These are phyloP conservation scores for Otocyon megalotis DNA, from an alignment of 2,113 vertebrate genomes.

Conservation along the genomic window DNA sequence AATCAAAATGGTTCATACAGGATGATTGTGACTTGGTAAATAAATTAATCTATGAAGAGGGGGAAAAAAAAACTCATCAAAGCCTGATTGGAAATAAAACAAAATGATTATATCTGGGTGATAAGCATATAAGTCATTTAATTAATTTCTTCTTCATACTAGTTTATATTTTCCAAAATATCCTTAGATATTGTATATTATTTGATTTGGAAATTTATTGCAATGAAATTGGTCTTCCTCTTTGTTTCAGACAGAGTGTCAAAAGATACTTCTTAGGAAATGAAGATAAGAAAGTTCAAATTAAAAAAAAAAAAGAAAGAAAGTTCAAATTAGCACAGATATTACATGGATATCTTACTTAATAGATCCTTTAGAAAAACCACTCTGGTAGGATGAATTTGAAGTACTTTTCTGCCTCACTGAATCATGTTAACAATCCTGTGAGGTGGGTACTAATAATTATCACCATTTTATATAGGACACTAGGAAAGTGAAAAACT, in stretches of 20 bases:
- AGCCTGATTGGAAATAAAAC: slow-evolving; percentile 3
- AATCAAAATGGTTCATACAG: slow-evolving; percentile 48
- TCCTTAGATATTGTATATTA: neutral
- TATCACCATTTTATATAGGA: neutral
- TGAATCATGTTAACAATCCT: neutral
- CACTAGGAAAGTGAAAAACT: neutral
- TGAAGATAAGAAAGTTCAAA: slow-evolving; percentile 28
- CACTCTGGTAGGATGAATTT: neutral
- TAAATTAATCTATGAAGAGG: slow-evolving; percentile 24
- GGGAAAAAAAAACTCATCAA: neutral
- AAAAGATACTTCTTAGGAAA: slow-evolving; percentile 17
- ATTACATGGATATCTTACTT: neutral
- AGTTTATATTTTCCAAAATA: slow-evolving; percentile 37
- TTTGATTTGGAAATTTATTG: slow-evolving; percentile 48
- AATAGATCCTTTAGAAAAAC: neutral
- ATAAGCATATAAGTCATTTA: neutral
- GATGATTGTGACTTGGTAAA: slow-evolving; percentile 39
- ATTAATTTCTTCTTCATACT: slow-evolving; percentile 10
- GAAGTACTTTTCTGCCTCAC: neutral
- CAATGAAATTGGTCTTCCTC: slow-evolving; percentile 10
- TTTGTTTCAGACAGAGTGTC: neutral
- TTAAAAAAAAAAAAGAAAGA: neutral
- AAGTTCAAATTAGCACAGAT: slow-evolving; percentile 32
- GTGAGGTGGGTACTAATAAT: neutral
- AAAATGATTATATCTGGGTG: neutral